Base-by-base conservation (phyloP, 2,888 invertebrate species). In the Balanococcus diminutus region DNA sequence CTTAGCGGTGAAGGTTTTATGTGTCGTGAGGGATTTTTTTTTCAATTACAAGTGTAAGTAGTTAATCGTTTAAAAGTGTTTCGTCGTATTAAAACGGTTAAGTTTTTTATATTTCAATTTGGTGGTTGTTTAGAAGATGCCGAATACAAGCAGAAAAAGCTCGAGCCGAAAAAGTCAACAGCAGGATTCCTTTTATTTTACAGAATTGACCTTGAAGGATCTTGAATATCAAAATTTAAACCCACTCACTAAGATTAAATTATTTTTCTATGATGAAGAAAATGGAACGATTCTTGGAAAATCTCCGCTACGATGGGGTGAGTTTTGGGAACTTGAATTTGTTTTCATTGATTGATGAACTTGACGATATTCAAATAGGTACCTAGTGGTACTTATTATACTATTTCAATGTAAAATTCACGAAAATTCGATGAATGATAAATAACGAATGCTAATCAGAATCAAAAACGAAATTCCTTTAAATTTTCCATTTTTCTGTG, bases 221-320 rank as follows among this genome's bases (percentile, higher is more conserved):
- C 61, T 56, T 19, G 56, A 83, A 61, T 25, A 79, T 14, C 42
- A 86, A 31, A 86, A 86, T 51, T 36, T 79, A 79, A 22, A 42
- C n/a, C n/a, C n/a, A 11, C 14, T 79, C 19, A 51, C 39, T 16
- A 39, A 79, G 8, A 46, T 86, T 25, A 42, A 86, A 56, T 51
- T 86, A 32, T 39, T 31, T 22, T 39, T 86, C 42, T 96, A 94
- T 92, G 94, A 97, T 90, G 91, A 93, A 0, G 93, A 95, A 89
- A 94, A 93, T 8, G 93, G 92, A 88, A 92, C 93, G 89, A 92
- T 96, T 89, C 93, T 94, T 87, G 96, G 96, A 86, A 92, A 96
- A 88, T 95, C 94, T 8, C 93, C 92, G 22, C 91, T 93, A 11
- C 95, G 95, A 90, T 97, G 96, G 96, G 94, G 96, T 96, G 90